Evolutionary conservation across 2,113 vertebrate species (phyloP).

Genomic region (Brachyistius frenatus): DNA sequence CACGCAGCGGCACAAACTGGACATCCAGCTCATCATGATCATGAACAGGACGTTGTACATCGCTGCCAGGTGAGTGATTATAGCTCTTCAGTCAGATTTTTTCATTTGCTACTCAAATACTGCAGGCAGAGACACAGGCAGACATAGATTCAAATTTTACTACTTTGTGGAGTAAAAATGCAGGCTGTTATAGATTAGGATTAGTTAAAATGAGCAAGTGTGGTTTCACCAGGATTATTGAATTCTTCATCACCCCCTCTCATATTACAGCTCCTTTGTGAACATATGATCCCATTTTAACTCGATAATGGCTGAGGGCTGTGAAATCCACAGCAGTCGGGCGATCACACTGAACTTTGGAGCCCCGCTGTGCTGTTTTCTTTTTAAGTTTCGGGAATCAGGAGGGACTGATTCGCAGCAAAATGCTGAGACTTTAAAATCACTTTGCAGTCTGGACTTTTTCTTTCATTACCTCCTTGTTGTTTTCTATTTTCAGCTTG

Average conservation of each 20-base stretch:
- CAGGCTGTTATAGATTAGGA: slow-evolving; percentile 9
- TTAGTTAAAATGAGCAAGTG: slow-evolving; percentile 15
- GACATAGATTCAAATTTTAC: background rate
- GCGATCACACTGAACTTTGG: slow-evolving; percentile 12
- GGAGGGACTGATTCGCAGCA: slow-evolving; percentile 36
- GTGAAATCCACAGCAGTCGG: slow-evolving; percentile 2
- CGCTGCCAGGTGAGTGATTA: slow-evolving; percentile 85
- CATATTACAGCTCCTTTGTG: slow-evolving; percentile 28
- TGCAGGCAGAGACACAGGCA: background rate
- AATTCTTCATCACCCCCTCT: slow-evolving; percentile 28
- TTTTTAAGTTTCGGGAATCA: slow-evolving; percentile 47
- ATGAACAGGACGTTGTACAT: slow-evolving; percentile 97
- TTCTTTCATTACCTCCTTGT: slow-evolving; percentile 48
- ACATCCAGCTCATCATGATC: slow-evolving; percentile 96
- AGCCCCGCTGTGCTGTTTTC: slow-evolving; percentile 29
- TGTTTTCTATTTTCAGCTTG: slow-evolving; percentile 56
- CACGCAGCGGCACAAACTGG: slow-evolving; percentile 96
- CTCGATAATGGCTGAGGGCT: slow-evolving; percentile 19
- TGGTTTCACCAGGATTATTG: slow-evolving; percentile 25
- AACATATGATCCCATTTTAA: slow-evolving; percentile 30
- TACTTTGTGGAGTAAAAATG: slow-evolving; percentile 8
- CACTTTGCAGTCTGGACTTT: slow-evolving; percentile 35
- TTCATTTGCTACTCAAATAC: background rate
- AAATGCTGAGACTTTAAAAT: slow-evolving; percentile 42
- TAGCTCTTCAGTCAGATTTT: background rate